Conservation (phyloP, 2,888 invertebrate genomes). For the Anagyrus pseudococci region DNA sequence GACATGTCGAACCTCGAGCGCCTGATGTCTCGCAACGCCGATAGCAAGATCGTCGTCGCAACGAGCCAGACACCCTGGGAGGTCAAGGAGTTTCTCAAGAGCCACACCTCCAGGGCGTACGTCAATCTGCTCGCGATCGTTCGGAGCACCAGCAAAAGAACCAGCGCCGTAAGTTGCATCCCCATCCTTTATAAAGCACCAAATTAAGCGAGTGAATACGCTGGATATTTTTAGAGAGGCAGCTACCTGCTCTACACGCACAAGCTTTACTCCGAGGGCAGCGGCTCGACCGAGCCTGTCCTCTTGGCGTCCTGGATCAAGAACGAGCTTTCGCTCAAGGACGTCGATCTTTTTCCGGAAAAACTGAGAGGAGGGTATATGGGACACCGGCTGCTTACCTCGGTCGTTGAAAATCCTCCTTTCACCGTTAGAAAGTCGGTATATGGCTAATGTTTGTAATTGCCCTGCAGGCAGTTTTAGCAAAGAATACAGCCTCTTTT, state of each 20-base stretch:
- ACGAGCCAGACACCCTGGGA: constrained; percentile 79
- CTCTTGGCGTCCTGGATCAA: constrained; percentile 77
- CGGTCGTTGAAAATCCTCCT: constrained; percentile 77
- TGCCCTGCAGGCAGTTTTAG: background rate
- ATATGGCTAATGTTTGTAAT: background rate
- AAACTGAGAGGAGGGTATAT: constrained; percentile 75
- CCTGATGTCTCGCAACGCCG: constrained; percentile 70
- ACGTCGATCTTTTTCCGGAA: constrained; percentile 72
- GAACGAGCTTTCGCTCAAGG: constrained; percentile 65
- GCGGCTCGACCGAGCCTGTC: constrained; percentile 73
- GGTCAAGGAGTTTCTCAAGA: constrained; percentile 73
- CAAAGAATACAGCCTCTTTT: background rate
- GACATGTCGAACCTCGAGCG: constrained; percentile 69
- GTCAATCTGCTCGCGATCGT: constrained; percentile 75
- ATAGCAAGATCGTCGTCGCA: constrained; percentile 71
- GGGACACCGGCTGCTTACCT: constrained; percentile 76
- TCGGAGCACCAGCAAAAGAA: constrained; percentile 66
- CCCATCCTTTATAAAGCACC: no score
- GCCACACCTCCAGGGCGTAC: constrained; percentile 70
- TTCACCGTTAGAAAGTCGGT: constrained; percentile 63
- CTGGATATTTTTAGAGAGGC: constrained; percentile 64
- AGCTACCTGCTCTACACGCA: constrained; percentile 80
- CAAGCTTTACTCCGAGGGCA: constrained; percentile 74
- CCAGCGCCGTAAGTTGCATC: constrained; percentile 43
- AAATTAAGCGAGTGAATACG: no score